Evolutionary conservation across 2,888 invertebrate genomes (phyloP), one percentile per base, ranked within the genome.

Genomic region (Aphelenchoides bicaudatus): DNA sequence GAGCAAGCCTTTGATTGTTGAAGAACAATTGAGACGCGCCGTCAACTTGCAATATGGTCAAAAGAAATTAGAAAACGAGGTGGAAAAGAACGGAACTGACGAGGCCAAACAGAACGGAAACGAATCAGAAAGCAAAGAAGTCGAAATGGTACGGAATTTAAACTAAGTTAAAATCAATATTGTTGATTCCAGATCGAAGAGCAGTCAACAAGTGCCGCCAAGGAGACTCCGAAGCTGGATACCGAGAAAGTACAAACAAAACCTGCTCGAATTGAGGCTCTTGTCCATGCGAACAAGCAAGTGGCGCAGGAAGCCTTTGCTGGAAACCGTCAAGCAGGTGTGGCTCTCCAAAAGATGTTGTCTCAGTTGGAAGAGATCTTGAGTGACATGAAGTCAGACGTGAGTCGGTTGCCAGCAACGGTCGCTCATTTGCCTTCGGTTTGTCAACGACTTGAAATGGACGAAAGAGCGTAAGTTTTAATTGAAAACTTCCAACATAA

Each of bases 1-100:
- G 98, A 99, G 79, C 98, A 99, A 83, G 96, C 96, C n/a, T 1
- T 82, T 99, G 63, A 94, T 98, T 19, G 96, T 99, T 72, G 98
- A 99, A 80, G 98, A 99, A 82, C 98, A 99, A 80, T 82, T 99
- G 53, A 85, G 98, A 16, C 85, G 98, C 64, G 98, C 98, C 2
- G 94, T 96, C 10, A 94, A 94, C 82, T 85, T 98, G 73, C 96
- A 94, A 83, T 90, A 91, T 81, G 52, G 52, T 13, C 16, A 21
- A 6, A 38, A 51, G 28, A 34, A 34, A 19, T 16, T 19, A 19
- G 8, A 21, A 30, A 29, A 51, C 3, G 43, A 43, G 23, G 16
- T 21, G 43, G 23, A 6, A 8, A 43, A 43, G n/a, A n/a, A n/a
- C n/a, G n/a, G n/a, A n/a, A n/a, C n/a, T n/a, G 43, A n/a, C 10